Conservation (phyloP, 2,888 invertebrate genomes). For the Lepidonotus clava region DNA sequence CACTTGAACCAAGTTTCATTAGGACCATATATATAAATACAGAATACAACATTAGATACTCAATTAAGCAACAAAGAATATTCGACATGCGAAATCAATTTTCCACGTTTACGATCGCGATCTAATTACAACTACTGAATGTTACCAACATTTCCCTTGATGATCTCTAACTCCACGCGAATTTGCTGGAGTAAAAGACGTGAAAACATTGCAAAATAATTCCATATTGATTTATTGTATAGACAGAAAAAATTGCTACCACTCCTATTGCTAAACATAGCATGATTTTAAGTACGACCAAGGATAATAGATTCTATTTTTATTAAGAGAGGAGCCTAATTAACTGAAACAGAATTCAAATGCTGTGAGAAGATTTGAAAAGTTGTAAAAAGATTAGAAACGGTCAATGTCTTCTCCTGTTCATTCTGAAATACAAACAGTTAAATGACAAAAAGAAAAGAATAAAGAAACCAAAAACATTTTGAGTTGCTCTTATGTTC, state of each 20-base stretch:
- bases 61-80: no score
- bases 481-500: background rate
- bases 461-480: background rate
- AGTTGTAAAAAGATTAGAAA: background rate
- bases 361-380: background rate
- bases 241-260: background rate
- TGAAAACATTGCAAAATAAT: conserved; percentile 37
- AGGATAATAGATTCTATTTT: background rate
- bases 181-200: conserved; percentile 35
- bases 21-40: no score
- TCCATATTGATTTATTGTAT: background rate
- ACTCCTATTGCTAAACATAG: background rate
- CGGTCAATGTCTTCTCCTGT: no score
- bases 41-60: no score
- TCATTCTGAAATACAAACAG: no score
- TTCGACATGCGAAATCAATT: no score
- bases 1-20: no score
- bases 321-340: no score
- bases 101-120: background rate
- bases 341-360: background rate
- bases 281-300: no score
- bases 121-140: background rate
- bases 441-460: background rate
- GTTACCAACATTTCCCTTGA: background rate
- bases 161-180: background rate